Base-by-base conservation (phyloP, 2,113 vertebrate species). In the Callorhinus ursinus region DNA sequence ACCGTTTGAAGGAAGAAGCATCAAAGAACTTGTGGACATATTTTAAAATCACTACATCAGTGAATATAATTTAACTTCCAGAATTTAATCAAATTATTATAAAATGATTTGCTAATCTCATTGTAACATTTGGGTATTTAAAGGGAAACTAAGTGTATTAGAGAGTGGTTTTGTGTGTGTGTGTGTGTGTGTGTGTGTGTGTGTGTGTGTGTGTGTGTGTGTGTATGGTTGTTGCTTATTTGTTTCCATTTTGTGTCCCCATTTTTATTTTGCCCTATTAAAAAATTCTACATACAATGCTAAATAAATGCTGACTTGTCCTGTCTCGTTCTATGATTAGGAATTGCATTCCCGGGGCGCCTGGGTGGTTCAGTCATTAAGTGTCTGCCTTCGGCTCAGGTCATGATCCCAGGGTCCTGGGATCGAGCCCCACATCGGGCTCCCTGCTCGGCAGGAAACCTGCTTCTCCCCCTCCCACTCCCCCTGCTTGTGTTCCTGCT, bases 21-120 rank as follows among this genome's bases (percentile, higher is more conserved):
- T 18, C 31, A 93, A 59, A 96, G 28, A 76, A 80, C 67, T 57
- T 89, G 5, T 79, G 63, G 61, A 65, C 77, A 46, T 91, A 86
- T 82, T 94, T 84, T 57, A 85, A 76, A 96, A 81, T 16, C 42
- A 81, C 53, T 61, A 49, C 6, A n/a, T 15, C 21, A 80, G 61
- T 89, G 31, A 80, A 53, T 71, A 12, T 13, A 90, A 94, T 49
- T 93, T 39, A 96, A 69, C 71, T 59, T 65, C 83, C 4, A 85
- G 94, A 80, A 81, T 49, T 87, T 72, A 92, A 86, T 72, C 88
- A 69, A 92, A 53, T 90, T 33, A 91, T 69, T 72, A 63, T 9
- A 46, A 81, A 95, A 82, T 67, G 10, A 91, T 61, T 84, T 96
- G 39, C 63, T 81, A 84, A 96, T 65, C 5, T 86, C 77, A 95